These are phyloP conservation scores for Drosophila algonquin DNA, from an alignment of 2,888 invertebrate genomes.

Conservation along the genomic window DNA sequence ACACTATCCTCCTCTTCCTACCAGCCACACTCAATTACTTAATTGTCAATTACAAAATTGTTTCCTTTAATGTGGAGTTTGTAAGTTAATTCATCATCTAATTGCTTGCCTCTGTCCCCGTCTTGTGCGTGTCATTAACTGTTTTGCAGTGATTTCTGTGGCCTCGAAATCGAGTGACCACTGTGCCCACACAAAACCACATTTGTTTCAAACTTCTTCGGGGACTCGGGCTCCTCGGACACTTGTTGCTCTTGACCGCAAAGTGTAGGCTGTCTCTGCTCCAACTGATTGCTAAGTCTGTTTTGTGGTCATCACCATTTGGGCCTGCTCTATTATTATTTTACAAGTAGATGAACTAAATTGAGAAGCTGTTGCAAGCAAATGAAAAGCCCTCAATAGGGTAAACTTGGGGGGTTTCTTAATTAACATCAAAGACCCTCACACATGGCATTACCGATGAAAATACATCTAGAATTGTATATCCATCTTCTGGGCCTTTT, in stretches of 20 bases:
- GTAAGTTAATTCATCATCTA: constrained; percentile 32
- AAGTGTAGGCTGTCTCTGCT: constrained; percentile 34
- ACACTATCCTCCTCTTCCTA: constrained; percentile 9
- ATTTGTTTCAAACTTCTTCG: constrained; percentile 14
- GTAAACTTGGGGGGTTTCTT: neutral
- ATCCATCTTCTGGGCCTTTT: no score
- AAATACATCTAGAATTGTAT: no score
- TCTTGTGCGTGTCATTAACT: constrained; percentile 36
- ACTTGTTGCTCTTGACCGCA: constrained; percentile 59
- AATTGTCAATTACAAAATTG: no score
- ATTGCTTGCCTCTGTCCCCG: constrained; percentile 6
- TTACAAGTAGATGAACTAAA: constrained; percentile 20
- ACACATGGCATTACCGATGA: no score
- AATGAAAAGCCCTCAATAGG: neutral
- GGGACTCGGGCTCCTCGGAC: neutral
- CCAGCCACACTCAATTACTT: constrained; percentile 34
- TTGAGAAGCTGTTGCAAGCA: constrained; percentile 21
- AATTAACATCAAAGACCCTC: no score
- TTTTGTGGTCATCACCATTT: constrained; percentile 48
- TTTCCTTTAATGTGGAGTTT: constrained; percentile 20
- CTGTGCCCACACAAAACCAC: constrained; percentile 8
- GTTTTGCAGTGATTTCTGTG: constrained; percentile 18
- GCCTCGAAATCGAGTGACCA: constrained; percentile 4
- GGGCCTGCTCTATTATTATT: constrained; percentile 35
- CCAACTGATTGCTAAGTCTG: constrained; percentile 37